Percentiles rank a stretch among this genome's conserved stretches.
Evolutionary conservation across 1,140 invertebrate species (phyloP).

Genomic region (Solenopsis invicta): DNA sequence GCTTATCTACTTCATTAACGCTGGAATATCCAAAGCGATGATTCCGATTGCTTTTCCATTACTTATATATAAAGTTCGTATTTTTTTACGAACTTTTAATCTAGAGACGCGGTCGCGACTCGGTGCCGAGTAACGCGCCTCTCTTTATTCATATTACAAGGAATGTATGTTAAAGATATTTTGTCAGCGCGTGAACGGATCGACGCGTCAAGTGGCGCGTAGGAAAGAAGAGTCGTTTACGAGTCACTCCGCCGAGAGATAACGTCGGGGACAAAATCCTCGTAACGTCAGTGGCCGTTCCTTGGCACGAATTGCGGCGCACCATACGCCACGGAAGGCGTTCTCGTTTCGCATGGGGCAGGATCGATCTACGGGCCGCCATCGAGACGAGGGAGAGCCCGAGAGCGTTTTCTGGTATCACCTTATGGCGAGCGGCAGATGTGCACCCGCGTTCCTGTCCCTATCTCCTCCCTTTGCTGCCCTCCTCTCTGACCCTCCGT

Average conservation of each 20-base stretch:
- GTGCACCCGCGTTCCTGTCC: constrained; percentile 70
- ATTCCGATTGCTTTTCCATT: not conserved
- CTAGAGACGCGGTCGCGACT: too few relatives aligned
- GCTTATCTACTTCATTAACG: not conserved
- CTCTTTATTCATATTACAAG: not conserved
- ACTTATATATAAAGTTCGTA: not conserved
- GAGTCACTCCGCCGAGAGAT: not conserved
- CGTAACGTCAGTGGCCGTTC: constrained; percentile 67
- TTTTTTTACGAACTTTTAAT: constrained; percentile 23
- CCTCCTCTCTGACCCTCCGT: constrained; percentile 25
- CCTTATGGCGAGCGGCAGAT: constrained; percentile 81
- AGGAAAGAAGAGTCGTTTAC: constrained; percentile 11
- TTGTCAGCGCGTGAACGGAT: not conserved
- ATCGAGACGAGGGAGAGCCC: constrained; percentile 74
- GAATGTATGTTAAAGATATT: not conserved
- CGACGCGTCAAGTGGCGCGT: not conserved
- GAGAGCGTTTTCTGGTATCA: constrained; percentile 79
- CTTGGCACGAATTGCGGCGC: constrained; percentile 74
- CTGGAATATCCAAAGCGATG: not conserved
- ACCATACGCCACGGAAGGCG: constrained; percentile 70
- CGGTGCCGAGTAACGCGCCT: too few relatives aligned
- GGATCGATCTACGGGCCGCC: constrained; percentile 78
- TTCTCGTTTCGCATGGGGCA: constrained; percentile 75
- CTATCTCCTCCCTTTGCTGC: constrained; percentile 40
- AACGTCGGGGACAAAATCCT: constrained; percentile 68